Evolutionary conservation across 2,113 vertebrate species (phyloP).

Genomic region (Ardeotis arabs): DNA sequence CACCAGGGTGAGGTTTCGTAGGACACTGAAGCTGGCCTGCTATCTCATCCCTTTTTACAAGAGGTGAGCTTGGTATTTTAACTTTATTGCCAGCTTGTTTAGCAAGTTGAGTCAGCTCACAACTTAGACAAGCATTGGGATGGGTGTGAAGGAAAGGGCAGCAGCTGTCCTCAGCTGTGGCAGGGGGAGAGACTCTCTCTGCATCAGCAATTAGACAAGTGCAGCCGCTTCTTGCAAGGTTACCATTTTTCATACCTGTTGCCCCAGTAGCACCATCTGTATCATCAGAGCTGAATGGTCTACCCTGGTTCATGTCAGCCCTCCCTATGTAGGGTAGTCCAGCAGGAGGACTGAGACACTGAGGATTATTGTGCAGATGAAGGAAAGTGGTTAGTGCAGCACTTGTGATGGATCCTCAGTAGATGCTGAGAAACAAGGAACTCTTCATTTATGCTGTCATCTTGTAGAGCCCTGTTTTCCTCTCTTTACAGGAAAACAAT

Average conservation of each 20-base stretch:
- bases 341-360: neutral
- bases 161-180: neutral
- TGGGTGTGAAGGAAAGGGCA: neutral
- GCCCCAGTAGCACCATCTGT: neutral
- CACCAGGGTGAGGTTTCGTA: neutral
- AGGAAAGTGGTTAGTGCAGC: neutral
- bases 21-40: neutral
- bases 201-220: neutral
- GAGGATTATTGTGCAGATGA: neutral
- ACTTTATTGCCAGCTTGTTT: neutral
- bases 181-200: neutral
- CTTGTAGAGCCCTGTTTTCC: neutral
- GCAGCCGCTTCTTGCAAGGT: neutral
- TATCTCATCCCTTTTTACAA: neutral
- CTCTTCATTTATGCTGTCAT: neutral
- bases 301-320: neutral
- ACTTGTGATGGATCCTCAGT: neutral
- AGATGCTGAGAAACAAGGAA: neutral
- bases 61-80: neutral
- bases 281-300: neutral
- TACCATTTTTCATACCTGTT: neutral
- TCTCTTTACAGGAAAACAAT: neutral
- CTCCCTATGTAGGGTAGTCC: neutral
- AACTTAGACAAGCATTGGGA: neutral
- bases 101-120: neutral